phyloP scores from a whole-genome alignment of 2,113 vertebrate species.

The Ivindomyrus marchei region DNA sequence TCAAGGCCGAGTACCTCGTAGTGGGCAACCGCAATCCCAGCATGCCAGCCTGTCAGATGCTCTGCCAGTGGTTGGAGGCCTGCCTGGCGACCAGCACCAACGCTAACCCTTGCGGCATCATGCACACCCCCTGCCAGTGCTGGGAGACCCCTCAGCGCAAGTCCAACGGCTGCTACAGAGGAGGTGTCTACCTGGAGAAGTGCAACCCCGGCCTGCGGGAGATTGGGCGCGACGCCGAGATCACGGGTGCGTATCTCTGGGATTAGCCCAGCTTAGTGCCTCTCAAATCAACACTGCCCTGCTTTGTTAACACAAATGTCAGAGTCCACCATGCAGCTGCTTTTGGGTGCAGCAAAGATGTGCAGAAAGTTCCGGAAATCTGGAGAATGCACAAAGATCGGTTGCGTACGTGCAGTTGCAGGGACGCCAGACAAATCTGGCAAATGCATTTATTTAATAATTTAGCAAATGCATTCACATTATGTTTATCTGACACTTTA shows the following conservation, averaged over 20 bases:
- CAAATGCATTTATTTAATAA: not conserved
- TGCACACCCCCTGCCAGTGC: slow-evolving; percentile 94
- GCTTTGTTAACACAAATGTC: not conserved
- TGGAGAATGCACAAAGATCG: not conserved
- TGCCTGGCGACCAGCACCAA: slow-evolving; percentile 87
- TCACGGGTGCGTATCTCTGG: slow-evolving; percentile 71
- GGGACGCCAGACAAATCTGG: not conserved
- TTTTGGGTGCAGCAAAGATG: not conserved
- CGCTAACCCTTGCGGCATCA: slow-evolving; percentile 89
- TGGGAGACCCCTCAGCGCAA: slow-evolving; percentile 73
- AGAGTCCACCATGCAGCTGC: not conserved
- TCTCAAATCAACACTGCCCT: not conserved
- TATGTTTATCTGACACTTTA: not conserved
- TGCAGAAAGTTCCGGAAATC: not conserved
- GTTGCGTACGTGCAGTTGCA: not conserved
- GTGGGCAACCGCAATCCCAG: slow-evolving; percentile 94
- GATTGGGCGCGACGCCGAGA: slow-evolving; percentile 61
- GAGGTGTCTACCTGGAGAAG: slow-evolving; percentile 82
- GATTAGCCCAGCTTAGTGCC: no score
- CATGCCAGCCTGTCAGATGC: slow-evolving; percentile 90
- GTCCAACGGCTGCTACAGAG: slow-evolving; percentile 80
- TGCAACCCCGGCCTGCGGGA: slow-evolving; percentile 76
- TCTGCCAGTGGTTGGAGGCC: slow-evolving; percentile 90
- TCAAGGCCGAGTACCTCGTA: slow-evolving; percentile 87
- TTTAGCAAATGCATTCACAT: not conserved